Evolutionary conservation across 2,113 vertebrate species (phyloP).

Genomic region (Chaetodon auriga): DNA sequence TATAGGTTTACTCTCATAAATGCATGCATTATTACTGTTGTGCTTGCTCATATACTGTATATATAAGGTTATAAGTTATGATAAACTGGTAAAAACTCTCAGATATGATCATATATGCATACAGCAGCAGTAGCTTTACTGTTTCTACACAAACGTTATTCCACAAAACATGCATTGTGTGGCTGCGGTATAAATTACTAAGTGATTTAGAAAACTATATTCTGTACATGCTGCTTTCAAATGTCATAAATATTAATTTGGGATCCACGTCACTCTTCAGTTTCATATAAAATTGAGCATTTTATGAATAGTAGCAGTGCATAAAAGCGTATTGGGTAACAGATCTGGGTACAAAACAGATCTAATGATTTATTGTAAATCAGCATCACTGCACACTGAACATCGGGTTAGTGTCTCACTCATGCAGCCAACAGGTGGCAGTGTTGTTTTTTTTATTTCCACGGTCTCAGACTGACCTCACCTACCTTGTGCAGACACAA

Average conservation of each 20-base stretch:
- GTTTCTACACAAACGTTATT: slow-evolving; percentile 9
- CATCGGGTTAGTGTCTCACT: not conserved
- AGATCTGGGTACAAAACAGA: slow-evolving; percentile 11
- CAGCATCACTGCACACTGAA: not conserved
- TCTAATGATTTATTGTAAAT: slow-evolving; percentile 3
- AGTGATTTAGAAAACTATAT: slow-evolving; percentile 58
- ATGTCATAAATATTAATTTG: slow-evolving; percentile 34
- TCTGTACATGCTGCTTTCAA: slow-evolving; percentile 41
- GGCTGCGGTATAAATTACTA: slow-evolving; percentile 35
- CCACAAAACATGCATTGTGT: slow-evolving; percentile 25
- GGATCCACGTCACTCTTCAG: not conserved
- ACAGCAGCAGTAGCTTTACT: slow-evolving; percentile 4
- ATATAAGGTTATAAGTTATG: not conserved
- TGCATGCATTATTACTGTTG: slow-evolving; percentile 40
- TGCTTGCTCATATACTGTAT: not conserved
- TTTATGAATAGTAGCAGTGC: not conserved
- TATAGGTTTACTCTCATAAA: slow-evolving; percentile 25
- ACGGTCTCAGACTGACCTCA: slow-evolving; percentile 13
- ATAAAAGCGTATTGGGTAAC: too few species aligned
- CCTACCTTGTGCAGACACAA: slow-evolving; percentile 55
- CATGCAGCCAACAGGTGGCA: slow-evolving; percentile 57
- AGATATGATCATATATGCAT: slow-evolving; percentile 37
- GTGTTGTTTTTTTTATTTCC: slow-evolving; percentile 21
- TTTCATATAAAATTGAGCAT: slow-evolving; percentile 45
- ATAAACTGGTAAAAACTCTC: slow-evolving; percentile 37